These are phyloP conservation scores for Oncorhynchus mykiss DNA, from an alignment of 2,113 vertebrate genomes.

Conservation along the genomic window DNA sequence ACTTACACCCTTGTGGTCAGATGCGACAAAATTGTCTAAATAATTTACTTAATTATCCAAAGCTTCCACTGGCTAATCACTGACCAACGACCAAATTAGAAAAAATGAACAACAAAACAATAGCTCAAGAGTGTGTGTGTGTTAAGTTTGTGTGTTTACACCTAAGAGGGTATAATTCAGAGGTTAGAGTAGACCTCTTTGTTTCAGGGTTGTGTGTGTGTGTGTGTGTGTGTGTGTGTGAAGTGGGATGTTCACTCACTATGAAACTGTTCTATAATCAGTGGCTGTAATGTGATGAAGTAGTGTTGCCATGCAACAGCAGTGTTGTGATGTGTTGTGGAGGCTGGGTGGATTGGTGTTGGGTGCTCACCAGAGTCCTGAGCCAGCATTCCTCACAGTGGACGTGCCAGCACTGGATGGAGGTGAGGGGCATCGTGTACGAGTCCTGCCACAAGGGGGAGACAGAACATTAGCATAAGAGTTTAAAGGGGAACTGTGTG, in stretches of 20 bases:
- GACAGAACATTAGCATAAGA: neutral
- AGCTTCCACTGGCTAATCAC: slow-evolving; percentile 54
- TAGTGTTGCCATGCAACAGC: too few species aligned
- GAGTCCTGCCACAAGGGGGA: slow-evolving; percentile 81
- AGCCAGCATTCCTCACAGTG: slow-evolving; percentile 99
- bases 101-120: slow-evolving; percentile 51
- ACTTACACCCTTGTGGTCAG: neutral
- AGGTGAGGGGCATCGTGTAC: slow-evolving; percentile 96
- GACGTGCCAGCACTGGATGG: slow-evolving; percentile 99
- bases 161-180: slow-evolving; percentile 27
- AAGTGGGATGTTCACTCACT: too few species aligned
- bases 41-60: slow-evolving; percentile 53
- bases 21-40: neutral
- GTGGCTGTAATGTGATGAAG: too few species aligned
- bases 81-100: slow-evolving; percentile 61
- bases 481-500: neutral
- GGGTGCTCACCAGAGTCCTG: slow-evolving; percentile 90
- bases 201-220: slow-evolving; percentile 40
- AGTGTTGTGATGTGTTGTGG: slow-evolving; percentile 19
- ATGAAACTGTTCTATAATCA: too few species aligned
- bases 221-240: too few species aligned
- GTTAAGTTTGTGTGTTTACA: neutral
- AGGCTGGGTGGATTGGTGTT: neutral
- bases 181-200: slow-evolving; percentile 53
- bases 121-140: slow-evolving; percentile 12